Evolutionary conservation across 2,797 vertebrate species (phyloP), one percentile per base, ranked within the genome.

Genomic region (Psittacula echo): DNA sequence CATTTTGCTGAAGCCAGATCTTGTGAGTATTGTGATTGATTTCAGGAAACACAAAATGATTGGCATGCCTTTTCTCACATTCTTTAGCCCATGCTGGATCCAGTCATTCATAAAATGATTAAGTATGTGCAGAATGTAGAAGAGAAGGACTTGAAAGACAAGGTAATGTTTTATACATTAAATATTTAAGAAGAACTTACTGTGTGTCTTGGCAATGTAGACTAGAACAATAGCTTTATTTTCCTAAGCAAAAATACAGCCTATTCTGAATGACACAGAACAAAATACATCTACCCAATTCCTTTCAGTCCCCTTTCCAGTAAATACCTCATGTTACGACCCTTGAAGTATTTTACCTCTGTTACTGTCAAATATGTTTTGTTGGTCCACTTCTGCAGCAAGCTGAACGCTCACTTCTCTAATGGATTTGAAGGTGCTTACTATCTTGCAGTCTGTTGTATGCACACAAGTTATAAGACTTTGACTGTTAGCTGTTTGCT

Each of bases 61-160:
- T 93, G 53, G 86, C 39, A 12, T 94, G 44, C 53, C 79, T 95
- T 90, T 86, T 76, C 91, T 92, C 71, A 54, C 13, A 21, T 79
- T 94, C 85, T 92, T 41, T 90, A 99, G 99, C 99, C 99, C 54
- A 99, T 99, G 99, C 98, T 99, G 73, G 99, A 99, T 97, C 99
- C 99, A 16, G 98, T 99, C 87, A 99, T 99, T 96, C 99, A 99
- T 94, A 99, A 99, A 97, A 99, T 99, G 97, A 99, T 99, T 95
- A 99, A 99, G 56, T 99, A 99, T 70, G 99, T 99, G 48, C 99
- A 99, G 97, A 99, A 99, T 68, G 98, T 99, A 83, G 99, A 99
- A 96, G 99, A 99, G 96, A 99, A 99, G 96, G 99, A 99, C 97
- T 98, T 99, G 29, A 99, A 99, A 98, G 99, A 99, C 97, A 99